phyloP scores from a whole-genome alignment of 2,113 vertebrate species.

The Orthonyx spaldingii region DNA sequence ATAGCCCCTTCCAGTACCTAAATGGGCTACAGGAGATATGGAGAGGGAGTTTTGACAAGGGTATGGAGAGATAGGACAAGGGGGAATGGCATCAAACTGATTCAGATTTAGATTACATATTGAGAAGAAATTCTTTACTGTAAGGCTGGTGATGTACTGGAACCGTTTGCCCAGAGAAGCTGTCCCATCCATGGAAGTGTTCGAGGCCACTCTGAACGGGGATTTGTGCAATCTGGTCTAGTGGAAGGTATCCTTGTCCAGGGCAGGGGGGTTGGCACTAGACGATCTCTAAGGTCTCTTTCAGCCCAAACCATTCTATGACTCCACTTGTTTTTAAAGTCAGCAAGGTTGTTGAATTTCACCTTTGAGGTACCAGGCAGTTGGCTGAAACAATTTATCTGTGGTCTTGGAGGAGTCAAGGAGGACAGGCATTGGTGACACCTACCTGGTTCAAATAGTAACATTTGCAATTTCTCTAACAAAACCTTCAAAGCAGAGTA shows the following conservation, averaged over 20 bases:
- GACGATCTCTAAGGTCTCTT: neutral
- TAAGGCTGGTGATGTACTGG: neutral
- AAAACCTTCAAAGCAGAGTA: neutral
- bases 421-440: neutral
- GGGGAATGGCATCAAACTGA: neutral
- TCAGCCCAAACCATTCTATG: neutral
- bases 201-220: neutral
- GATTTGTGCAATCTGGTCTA: neutral
- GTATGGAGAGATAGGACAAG: neutral
- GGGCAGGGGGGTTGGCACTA: neutral
- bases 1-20: neutral
- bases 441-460: neutral
- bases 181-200: neutral
- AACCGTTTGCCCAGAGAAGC: neutral
- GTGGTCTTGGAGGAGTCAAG: neutral
- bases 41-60: neutral
- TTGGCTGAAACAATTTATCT: neutral
- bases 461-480: neutral
- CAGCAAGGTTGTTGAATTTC: neutral
- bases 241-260: neutral
- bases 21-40: neutral
- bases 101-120: neutral
- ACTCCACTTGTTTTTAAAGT: neutral
- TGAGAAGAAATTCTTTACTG: neutral
- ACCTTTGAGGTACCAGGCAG: neutral